Evolutionary conservation across 2,888 invertebrate genomes (phyloP), one percentile per base, ranked within the genome.

Genomic region (Nymphalis polychloros): DNA sequence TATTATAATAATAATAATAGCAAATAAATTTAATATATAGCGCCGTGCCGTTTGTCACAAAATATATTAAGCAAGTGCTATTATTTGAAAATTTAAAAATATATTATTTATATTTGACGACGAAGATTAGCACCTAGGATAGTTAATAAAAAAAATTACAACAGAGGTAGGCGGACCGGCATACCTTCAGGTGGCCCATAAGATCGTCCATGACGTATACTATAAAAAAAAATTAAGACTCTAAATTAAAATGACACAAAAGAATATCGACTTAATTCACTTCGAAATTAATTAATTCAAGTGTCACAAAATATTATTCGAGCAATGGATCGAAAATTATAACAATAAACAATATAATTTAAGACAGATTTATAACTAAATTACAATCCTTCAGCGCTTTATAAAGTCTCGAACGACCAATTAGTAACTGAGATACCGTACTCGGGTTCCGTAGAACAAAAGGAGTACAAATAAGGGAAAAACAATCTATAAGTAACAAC

Each of bases 401-500:
- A 75, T 76, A 80, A 79, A 81, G 79, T 81, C 76, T 78, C 78
- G 77, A 75, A 73, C 81, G 83, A 87, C 86, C 89, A 89, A 89
- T 89, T 89, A 89, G 89, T 88, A 88, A 88, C 81, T 73, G 85
- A 89, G 83, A 80, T 79, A 80, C 75, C 84, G 84, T 79, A 81
- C 81, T 85, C 85, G 79, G 81, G 78, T 89, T 88, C 82, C 83
- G 77, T 75, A 71, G 82, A 81, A 78, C 75, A 82, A 86, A 82
- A 79, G 81, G 83, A 78, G 78, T 75, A 74, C 79, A 86, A 85
- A 88, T 86, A 86, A 86, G 79, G 80, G 87, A 89, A 89, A 87
- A 88, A 88, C 87, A 84, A 23, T 86, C 84, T 84, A 84, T 78
- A 78, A 77, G 75, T 78, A 78, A 77, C 74, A 84, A 83, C 84